Conservation (phyloP, 2,888 invertebrate species). For the Leucophenga montana region DNA sequence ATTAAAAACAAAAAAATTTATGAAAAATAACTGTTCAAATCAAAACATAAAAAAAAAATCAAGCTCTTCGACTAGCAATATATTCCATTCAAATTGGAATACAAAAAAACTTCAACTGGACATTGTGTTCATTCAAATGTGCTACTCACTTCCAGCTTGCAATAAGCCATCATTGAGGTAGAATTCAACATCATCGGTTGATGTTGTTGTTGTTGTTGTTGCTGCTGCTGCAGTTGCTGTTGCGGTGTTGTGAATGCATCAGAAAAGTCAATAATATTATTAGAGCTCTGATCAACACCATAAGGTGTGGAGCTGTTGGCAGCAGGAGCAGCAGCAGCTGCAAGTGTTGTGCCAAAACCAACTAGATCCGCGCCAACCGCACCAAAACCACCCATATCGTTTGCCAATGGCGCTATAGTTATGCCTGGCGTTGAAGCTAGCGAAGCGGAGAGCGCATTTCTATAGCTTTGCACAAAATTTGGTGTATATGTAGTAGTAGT, state of each 20-base stretch:
- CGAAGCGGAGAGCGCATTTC: slow-evolving; percentile 62
- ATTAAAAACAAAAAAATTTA: too few relatives aligned
- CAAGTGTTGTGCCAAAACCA: too few relatives aligned
- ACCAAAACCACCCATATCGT: neutral
- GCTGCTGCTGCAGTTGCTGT: slow-evolving; percentile 7
- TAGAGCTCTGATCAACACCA: neutral
- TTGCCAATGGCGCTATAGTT: slow-evolving; percentile 52
- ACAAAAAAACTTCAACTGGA: neutral
- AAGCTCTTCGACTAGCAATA: neutral
- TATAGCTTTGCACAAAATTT: slow-evolving; percentile 55
- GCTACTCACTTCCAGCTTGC: slow-evolving; percentile 68
- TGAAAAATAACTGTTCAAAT: neutral
- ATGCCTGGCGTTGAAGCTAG: slow-evolving; percentile 66
- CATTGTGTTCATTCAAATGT: neutral
- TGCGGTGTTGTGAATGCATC: slow-evolving; percentile 34
- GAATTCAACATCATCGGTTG: neutral
- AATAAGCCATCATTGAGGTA: slow-evolving; percentile 40
- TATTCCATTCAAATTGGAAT: neutral
- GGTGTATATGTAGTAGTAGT: slow-evolving; percentile 41
- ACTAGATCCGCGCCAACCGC: slow-evolving; percentile 3
- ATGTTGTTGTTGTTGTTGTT: neutral
- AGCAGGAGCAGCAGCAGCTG: too few relatives aligned
- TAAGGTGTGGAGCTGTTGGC: too few relatives aligned
- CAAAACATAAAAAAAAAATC: neutral
- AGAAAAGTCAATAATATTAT: neutral